Evolutionary conservation across 2,888 invertebrate genomes (phyloP).

Genomic region (Drosophila cognata): DNA sequence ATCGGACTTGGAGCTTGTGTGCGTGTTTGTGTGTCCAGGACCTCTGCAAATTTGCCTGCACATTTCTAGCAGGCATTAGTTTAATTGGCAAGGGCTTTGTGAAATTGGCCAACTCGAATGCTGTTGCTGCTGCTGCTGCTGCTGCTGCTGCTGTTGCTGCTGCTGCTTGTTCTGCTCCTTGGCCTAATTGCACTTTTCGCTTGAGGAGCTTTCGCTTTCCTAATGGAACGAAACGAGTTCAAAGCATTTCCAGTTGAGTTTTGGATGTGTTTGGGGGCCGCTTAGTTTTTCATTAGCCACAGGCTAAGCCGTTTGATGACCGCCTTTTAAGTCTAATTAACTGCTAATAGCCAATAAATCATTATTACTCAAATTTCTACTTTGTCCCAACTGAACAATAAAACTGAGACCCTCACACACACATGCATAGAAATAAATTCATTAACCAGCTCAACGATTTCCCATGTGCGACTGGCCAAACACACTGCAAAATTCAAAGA

Average conservation of each 20-base stretch:
- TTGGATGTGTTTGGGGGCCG: conserved; percentile 24
- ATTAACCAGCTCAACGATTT: conserved; percentile 36
- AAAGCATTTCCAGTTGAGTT: conserved; percentile 51
- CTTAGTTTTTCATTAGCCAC: conserved; percentile 79
- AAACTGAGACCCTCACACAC: conserved; percentile 33
- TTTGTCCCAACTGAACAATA: conserved; percentile 48
- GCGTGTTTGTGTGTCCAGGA: conserved; percentile 5
- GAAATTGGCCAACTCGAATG: conserved; percentile 57
- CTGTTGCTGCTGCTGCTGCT: conserved; percentile 12
- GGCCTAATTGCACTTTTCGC: conserved; percentile 76
- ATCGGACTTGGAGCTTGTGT: neutral
- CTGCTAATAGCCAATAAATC: conserved; percentile 81
- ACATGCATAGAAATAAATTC: conserved; percentile 63
- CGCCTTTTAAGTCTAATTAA: conserved; percentile 80
- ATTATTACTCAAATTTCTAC: conserved; percentile 79
- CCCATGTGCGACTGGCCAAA: conserved; percentile 21
- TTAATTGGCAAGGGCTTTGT: conserved; percentile 62
- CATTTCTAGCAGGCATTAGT: conserved; percentile 59
- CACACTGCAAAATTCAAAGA: conserved; percentile 21
- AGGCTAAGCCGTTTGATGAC: conserved; percentile 73
- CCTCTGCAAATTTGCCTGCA: conserved; percentile 59
- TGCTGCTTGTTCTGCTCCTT: conserved; percentile 23
- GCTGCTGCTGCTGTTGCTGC: conserved; percentile 2
- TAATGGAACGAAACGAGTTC: conserved; percentile 77
- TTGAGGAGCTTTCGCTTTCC: conserved; percentile 63